Percentiles rank a stretch among this genome's conserved stretches.
These are phyloP conservation scores for Pristionchus fissidentatus DNA, from an alignment of 2,888 invertebrate species.

Conservation along the genomic window DNA sequence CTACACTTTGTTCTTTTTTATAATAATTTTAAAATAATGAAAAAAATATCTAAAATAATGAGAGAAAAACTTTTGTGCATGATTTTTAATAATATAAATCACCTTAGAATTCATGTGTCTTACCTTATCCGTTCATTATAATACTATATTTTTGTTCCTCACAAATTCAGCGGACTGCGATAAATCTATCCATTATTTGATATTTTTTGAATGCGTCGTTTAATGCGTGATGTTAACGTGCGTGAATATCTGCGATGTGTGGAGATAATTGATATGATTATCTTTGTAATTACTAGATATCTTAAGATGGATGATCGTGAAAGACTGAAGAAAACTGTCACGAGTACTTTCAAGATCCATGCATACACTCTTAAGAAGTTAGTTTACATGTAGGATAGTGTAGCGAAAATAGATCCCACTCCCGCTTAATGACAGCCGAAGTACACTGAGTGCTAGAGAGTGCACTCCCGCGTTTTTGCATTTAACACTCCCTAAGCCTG, in stretches of 20 bases:
- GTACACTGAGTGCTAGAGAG: too few species aligned
- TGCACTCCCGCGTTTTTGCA: too few species aligned
- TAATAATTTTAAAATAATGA: too few species aligned
- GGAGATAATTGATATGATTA: background rate
- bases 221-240: conserved; percentile 14
- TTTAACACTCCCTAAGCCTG: too few species aligned
- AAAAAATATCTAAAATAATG: too few species aligned
- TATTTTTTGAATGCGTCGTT: background rate
- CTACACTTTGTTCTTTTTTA: background rate
- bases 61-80: background rate
- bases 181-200: background rate
- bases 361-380: conserved; percentile 49
- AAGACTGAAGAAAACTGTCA: conserved; percentile 29
- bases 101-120: background rate
- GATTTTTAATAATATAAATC: background rate
- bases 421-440: too few species aligned
- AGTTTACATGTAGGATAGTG: background rate
- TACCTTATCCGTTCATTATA: background rate
- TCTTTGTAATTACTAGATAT: background rate
- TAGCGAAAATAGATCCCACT: too few species aligned
- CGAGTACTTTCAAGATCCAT: conserved; percentile 37
- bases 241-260: background rate
- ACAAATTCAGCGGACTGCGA: background rate
- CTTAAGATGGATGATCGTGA: conserved; percentile 43
- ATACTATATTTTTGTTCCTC: background rate